A percentile compares a stretch with the other conserved stretches of the same genome.
Conservation (phyloP, 2,113 vertebrate species). For the Semnornis frantzii region DNA sequence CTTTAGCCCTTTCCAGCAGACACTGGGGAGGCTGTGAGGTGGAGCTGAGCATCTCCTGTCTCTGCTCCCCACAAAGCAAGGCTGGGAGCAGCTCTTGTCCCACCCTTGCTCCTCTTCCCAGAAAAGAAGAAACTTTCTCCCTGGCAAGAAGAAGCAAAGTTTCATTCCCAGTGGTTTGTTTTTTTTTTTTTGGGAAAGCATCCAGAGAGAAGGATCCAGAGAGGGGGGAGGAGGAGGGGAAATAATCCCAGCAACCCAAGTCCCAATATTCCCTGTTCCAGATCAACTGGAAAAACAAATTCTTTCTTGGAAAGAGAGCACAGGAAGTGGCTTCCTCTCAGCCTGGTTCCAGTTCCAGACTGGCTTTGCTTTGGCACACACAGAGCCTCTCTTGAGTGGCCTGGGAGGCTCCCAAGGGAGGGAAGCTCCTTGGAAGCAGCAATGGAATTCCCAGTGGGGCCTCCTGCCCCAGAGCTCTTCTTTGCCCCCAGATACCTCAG, state of each 20-base stretch:
- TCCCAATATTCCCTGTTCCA: conserved; percentile 15
- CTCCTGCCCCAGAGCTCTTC: not conserved
- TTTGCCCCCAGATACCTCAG: not conserved
- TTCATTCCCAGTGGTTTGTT: conserved; percentile 13
- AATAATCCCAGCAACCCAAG: not conserved
- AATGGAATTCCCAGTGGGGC: not conserved
- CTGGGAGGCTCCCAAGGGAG: conserved; percentile 2
- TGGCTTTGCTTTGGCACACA: conserved; percentile 37
- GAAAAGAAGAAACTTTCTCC: conserved; percentile 52
- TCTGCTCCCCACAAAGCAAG: not conserved
- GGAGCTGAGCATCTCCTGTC: not conserved
- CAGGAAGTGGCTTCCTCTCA: conserved; percentile 46
- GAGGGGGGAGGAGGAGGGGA: too few relatives aligned
- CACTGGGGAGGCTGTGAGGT: not conserved
- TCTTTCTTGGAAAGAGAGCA: conserved; percentile 56
- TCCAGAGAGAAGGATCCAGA: not conserved
- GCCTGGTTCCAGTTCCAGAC: conserved; percentile 42
- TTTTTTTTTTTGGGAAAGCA: conserved; percentile 40
- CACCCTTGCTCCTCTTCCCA: conserved; percentile 48
- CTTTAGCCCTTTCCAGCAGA: not conserved
- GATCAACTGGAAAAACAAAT: conserved; percentile 55
- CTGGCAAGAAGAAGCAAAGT: conserved; percentile 37
- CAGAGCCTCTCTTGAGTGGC: not conserved
- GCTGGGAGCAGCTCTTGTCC: not conserved
- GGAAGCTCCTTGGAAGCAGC: not conserved